A percentile compares a stretch with the other conserved stretches of the same genome.
Conservation (phyloP, 2,113 vertebrate species). For the Syngnathus scovelli region DNA sequence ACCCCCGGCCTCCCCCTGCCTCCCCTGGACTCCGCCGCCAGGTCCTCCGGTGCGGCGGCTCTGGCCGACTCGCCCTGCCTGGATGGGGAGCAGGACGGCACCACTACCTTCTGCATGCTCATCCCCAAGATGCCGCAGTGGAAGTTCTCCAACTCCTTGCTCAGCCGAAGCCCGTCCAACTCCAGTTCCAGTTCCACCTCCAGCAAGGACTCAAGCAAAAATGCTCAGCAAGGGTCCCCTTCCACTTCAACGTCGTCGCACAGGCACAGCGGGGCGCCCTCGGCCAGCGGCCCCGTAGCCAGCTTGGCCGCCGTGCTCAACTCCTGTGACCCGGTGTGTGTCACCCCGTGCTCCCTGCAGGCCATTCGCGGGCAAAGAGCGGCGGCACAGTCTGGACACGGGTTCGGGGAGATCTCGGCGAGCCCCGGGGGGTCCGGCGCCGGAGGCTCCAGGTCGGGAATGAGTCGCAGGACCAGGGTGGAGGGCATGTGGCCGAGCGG, state of each 20-base stretch:
- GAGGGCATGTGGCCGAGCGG: conserved; percentile 71
- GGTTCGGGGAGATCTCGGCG: conserved; percentile 53
- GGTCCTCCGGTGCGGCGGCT: conserved; percentile 61
- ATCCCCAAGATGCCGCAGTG: conserved; percentile 89
- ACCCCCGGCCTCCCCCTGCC: conserved; percentile 58
- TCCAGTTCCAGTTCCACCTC: conserved; percentile 73
- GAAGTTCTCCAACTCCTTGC: conserved; percentile 86
- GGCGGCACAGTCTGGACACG: conserved; percentile 40
- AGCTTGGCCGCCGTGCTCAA: conserved; percentile 80
- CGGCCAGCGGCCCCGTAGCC: conserved; percentile 66
- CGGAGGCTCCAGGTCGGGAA: conserved; percentile 58
- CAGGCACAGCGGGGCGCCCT: conserved; percentile 32
- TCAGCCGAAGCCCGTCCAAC: conserved; percentile 81
- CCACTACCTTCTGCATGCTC: conserved; percentile 90
- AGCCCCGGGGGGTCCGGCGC: conserved; percentile 49
- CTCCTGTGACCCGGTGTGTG: conserved; percentile 85
- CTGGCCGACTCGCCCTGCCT: conserved; percentile 71
- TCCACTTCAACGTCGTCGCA: conserved; percentile 42
- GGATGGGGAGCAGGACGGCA: conserved; percentile 79
- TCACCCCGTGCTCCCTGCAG: conserved; percentile 81
- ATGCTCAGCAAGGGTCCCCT: conserved; percentile 39
- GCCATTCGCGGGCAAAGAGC: conserved; percentile 73
- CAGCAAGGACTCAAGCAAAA: conserved; percentile 73
- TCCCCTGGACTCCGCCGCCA: conserved; percentile 60
- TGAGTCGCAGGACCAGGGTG: conserved; percentile 72